Base-by-base conservation (phyloP, 2,797 vertebrate genomes). In the Chrosomus eos region DNA sequence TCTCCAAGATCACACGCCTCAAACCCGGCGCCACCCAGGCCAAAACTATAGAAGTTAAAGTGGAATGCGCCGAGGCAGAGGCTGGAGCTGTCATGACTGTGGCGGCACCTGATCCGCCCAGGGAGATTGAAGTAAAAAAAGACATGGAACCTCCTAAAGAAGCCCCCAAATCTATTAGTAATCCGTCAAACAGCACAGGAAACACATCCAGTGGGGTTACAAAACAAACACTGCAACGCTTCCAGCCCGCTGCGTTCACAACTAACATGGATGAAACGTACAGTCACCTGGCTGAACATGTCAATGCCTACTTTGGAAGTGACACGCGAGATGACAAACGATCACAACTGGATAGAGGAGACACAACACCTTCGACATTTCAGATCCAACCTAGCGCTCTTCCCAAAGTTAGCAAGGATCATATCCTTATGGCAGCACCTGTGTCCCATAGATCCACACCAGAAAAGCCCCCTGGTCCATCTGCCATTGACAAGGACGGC, bases 191-290 rank as follows among this genome's bases (percentile, higher is more conserved):
- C 3, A 60, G 36, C 19, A 13, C 66, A 0, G 77, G 77, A 80
- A 88, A 87, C 62, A 33, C 86, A 28, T 87, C 92, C 7, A 89
- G 95, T 60, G 89, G 89, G 8, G 82, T 88, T 21, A 91, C 87
- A 38, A 96, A 95, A 90, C 93, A 88, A 74, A 92, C 92, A 0
- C 86, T 91, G 66, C 94, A 95, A 72, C 94, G 97, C 82, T 97
- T 97, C 91, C 96, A 97, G 77, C 89, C 96, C 1, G 91, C 92
- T 79, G 92, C 85, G 78, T 92, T 97, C 89, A 93, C 96, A 76
- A 94, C 96, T 71, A 96, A 94, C 91, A 97, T 99, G 94, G 98
- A 96, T 82, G 97, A 98, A 89, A 98, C 97, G 0, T 97, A 96
- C 90, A 96, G 91, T 90, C 95, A 94, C 4, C 87, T 99, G 87